Percentiles rank a stretch among this genome's conserved stretches.
phyloP scores from a whole-genome alignment of 2,113 vertebrate genomes.

The Riparia riparia region DNA sequence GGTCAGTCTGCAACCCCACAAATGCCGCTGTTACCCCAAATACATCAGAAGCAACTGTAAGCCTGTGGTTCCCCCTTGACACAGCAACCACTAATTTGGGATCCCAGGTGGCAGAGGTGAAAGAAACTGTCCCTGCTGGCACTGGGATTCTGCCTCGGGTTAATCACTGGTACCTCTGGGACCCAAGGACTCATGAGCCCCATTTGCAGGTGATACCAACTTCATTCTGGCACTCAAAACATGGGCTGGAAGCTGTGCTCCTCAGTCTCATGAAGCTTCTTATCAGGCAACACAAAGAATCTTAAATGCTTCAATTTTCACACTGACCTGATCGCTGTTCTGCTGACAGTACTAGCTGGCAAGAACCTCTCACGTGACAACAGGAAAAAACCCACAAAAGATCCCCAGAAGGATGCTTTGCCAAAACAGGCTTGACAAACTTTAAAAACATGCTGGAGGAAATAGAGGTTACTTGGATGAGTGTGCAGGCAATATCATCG shows the following conservation, averaged over 20 bases:
- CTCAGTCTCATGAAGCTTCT: neutral
- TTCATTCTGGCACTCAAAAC: neutral
- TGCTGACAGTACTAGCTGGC: neutral
- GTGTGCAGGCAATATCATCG: neutral
- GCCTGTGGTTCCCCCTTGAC: neutral
- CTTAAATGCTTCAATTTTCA: neutral
- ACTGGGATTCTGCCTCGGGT: neutral
- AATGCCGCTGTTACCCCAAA: neutral
- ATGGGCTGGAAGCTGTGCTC: neutral
- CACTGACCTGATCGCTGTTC: neutral
- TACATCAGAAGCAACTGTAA: neutral
- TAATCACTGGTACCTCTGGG: neutral
- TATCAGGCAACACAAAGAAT: neutral
- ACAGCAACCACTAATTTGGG: neutral
- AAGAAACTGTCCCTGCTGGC: constrained; percentile 1
- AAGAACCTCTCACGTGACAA: neutral
- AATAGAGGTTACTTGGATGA: neutral
- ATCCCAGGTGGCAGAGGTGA: neutral
- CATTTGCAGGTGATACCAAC: neutral
- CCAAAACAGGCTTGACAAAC: neutral
- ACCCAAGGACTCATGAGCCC: neutral
- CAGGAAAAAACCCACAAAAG: neutral
- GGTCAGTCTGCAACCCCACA: neutral
- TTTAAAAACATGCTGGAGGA: neutral
- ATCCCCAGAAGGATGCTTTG: neutral